Base-by-base conservation (phyloP, 2,113 vertebrate genomes). In the Neotoma lepida region DNA sequence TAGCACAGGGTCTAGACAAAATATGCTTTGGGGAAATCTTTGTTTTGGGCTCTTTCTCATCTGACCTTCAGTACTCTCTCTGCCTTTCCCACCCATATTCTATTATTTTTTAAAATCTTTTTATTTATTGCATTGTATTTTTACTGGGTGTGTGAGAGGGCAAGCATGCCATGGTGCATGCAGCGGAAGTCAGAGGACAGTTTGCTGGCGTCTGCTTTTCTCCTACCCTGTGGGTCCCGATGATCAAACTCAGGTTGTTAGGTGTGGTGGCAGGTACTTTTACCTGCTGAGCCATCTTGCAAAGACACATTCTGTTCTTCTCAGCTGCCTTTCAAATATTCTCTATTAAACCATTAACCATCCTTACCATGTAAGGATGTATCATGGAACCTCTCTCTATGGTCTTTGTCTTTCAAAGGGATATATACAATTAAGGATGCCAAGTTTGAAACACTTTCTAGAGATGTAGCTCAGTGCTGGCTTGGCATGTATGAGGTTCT, bases 351-450 rank as follows among this genome's bases (percentile, higher is more conserved):
- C 44, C 28, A 86, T 77, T 88, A 88, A 63, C 44, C n/a, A n/a
- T n/a, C n/a, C n/a, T n/a, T n/a, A n/a, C n/a, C n/a, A n/a, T 94
- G 3, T 58, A 90, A 82, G 66, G 84, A 80, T n/a, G 70, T 44
- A 86, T 68, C 86, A 18, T 33, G 54, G 2, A 22, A 84, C 81
- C 28, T 80, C 28, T 74, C 13, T 12, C 46, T 2, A n/a, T 35
- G 64, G 54, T n/a, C 61, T 86, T 82, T 86, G 68, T 22, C 82
- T 93, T 90, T 95, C 44, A 61, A 93, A 92, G 89, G 20, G 14
- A 89, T 56, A 41, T 64, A 91, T 56, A 26, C 44, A 0, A 33
- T 89, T 95, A 89, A 85, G 80, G 66, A 85, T 51, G 46, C 13
- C 46, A 93, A 86, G 17, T 74, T 54, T 80, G 28, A 86, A 58